phyloP scores from a whole-genome alignment of 2,113 vertebrate species.

The Callospermophilus lateralis region DNA sequence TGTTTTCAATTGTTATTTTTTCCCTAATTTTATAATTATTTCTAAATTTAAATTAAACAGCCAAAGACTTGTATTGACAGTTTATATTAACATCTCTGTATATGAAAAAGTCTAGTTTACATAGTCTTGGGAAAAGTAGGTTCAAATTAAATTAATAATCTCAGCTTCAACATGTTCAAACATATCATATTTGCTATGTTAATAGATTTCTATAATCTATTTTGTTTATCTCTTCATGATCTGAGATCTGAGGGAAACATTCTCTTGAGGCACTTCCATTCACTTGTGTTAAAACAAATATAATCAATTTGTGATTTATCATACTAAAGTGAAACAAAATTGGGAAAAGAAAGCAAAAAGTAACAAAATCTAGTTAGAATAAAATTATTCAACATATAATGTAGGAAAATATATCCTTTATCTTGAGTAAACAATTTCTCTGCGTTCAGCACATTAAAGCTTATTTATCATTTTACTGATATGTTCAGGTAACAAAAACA shows the following conservation, averaged over 20 bases:
- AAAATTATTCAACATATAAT: background rate
- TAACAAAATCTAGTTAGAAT: background rate
- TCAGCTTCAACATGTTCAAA: background rate
- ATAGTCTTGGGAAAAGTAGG: background rate
- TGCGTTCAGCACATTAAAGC: background rate
- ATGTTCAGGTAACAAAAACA: background rate
- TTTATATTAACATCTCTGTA: background rate
- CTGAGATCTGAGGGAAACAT: background rate
- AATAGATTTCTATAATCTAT: background rate
- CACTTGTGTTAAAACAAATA: background rate
- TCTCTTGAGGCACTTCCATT: background rate
- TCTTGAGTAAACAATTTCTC: background rate
- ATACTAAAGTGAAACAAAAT: background rate
- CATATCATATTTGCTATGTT: background rate
- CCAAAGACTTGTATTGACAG: background rate
- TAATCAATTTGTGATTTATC: background rate
- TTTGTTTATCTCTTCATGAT: background rate
- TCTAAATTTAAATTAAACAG: background rate
- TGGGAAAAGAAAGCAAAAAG: background rate
- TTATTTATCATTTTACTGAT: background rate
- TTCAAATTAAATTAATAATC: slow-evolving; percentile 14
- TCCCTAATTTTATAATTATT: background rate
- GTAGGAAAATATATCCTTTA: background rate
- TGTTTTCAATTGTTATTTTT: background rate
- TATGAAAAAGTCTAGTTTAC: background rate